Base-by-base conservation (phyloP, 2,113 vertebrate species). In the Otis tarda region DNA sequence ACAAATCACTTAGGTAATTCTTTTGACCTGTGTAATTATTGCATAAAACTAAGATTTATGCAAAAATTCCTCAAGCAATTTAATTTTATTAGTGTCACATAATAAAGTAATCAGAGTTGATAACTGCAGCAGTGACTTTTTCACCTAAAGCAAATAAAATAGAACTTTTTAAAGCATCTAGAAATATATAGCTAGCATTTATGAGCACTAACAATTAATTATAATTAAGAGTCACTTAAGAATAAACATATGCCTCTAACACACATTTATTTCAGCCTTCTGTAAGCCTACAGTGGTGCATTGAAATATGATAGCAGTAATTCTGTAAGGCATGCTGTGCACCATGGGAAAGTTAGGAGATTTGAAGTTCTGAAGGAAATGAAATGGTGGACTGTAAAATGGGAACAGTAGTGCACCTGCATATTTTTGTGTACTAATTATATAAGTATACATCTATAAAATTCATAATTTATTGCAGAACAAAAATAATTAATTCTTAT, bases 131-230 rank as follows among this genome's bases (percentile, higher is more conserved):
- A 78, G 25, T 90, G 79, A 71, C 22, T 93, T 76, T 77, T 76
- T 73, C 45, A 59, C 56, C 78, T 79, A 64, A n/a, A 94, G 56
- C 13, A 94, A 94, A 94, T 84, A 93, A 93, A 95, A 86, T 7
- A 9, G 23, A 93, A 37, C 10, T 60, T 92, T 78, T 27, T 10
- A 79, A 90, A 87, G 18, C 56, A 67, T 56, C 37, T 35, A 70
- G 37, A 93, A 75, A 63, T 71, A 67, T 21, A 83, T 52, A 81
- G 28, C 47, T 81, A 87, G 2, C 6, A 65, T 77, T 91, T 88
- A 86, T 78, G 23, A 87, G 43, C 69, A 43, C 50, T 83, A 90
- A 86, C 56, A 47, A 67, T 52, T 17, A 61, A 33, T 94, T 83
- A 56, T 59, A 77, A 65, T 81, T 69, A 84, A 74, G 33, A 33